A percentile compares a stretch with the other conserved stretches of the same genome.
These are phyloP conservation scores for Drosophila colorata DNA, from an alignment of 2,888 invertebrate genomes.

Conservation along the genomic window DNA sequence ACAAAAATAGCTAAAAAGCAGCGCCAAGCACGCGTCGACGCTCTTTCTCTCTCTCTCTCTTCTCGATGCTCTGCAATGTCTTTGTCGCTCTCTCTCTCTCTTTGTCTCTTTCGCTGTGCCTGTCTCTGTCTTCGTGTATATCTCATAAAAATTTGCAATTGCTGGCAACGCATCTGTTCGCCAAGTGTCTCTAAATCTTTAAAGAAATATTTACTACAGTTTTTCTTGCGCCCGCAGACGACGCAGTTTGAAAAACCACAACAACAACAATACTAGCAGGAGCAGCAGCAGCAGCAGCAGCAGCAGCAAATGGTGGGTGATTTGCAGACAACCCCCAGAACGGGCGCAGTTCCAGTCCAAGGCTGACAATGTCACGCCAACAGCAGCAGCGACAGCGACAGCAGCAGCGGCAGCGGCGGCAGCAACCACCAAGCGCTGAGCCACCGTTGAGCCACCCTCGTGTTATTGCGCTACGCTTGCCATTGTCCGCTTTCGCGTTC, in stretches of 20 bases:
- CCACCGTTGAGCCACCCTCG: constrained; percentile 75
- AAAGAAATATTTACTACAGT: constrained; percentile 81
- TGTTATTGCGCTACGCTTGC: constrained; percentile 70
- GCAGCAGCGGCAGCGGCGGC: constrained; percentile 21
- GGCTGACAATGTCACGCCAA: constrained; percentile 65
- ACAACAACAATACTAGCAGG: constrained; percentile 43
- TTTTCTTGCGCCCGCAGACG: constrained; percentile 54
- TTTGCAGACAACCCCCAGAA: constrained; percentile 66
- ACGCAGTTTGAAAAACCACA: constrained; percentile 46
- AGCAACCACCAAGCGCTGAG: constrained; percentile 68
- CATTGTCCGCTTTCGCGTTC: constrained; percentile 55
- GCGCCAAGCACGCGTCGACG: constrained; percentile 63
- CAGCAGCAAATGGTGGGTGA: constrained; percentile 68
- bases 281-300: constrained; percentile 23
- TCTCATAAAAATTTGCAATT: constrained; percentile 79
- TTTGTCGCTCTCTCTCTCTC: not conserved
- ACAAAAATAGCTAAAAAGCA: constrained; percentile 74
- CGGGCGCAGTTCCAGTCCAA: constrained; percentile 42
- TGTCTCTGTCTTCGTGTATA: constrained; percentile 33
- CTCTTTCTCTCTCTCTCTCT: not conserved
- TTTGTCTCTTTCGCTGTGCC: not conserved
- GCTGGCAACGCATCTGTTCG: constrained; percentile 65
- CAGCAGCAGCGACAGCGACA: constrained; percentile 23
- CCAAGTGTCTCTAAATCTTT: constrained; percentile 78
- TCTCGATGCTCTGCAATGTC: too few species aligned